A percentile compares a stretch with the other conserved stretches of the same genome.
These are phyloP conservation scores for Criorhina ranunculi DNA, from an alignment of 2,888 invertebrate genomes.

Conservation along the genomic window DNA sequence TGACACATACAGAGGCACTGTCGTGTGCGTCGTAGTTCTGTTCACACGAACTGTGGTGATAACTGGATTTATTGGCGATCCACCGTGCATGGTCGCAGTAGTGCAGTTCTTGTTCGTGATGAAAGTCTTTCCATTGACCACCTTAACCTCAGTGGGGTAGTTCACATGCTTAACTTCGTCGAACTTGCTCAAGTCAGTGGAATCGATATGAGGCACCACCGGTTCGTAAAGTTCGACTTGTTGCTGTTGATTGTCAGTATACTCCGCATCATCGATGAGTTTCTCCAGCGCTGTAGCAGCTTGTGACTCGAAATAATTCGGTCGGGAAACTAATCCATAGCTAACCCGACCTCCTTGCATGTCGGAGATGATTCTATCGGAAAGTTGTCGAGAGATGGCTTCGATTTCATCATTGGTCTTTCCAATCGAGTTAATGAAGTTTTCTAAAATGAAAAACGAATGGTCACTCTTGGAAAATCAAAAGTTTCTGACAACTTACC, in stretches of 20 bases:
- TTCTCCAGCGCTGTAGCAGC: conserved; percentile 80
- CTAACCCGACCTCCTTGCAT: conserved; percentile 80
- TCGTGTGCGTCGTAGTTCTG: conserved; percentile 78
- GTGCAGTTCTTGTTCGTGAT: conserved; percentile 83
- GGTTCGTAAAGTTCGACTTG: conserved; percentile 78
- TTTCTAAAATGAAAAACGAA: conserved; percentile 76
- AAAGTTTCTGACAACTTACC: conserved; percentile 77
- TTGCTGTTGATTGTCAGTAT: conserved; percentile 75
- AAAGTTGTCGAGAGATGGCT: conserved; percentile 77
- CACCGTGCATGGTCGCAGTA: conserved; percentile 78
- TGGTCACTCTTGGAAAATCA: background rate
- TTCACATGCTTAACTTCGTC: conserved; percentile 82
- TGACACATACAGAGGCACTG: conserved; percentile 63
- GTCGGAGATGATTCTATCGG: conserved; percentile 81
- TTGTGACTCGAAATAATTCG: conserved; percentile 83
- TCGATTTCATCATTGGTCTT: conserved; percentile 81
- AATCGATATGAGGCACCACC: conserved; percentile 78
- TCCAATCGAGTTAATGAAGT: conserved; percentile 80
- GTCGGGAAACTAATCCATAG: conserved; percentile 81
- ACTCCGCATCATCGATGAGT: conserved; percentile 68
- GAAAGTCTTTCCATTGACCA: conserved; percentile 82
- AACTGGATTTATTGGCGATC: conserved; percentile 73
- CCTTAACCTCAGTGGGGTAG: conserved; percentile 82
- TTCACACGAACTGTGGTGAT: conserved; percentile 78
- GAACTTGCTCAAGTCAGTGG: conserved; percentile 80